A percentile compares a stretch with the other conserved stretches of the same genome.
Conservation (phyloP, 2,797 vertebrate species). For the Sciaenops ocellatus region DNA sequence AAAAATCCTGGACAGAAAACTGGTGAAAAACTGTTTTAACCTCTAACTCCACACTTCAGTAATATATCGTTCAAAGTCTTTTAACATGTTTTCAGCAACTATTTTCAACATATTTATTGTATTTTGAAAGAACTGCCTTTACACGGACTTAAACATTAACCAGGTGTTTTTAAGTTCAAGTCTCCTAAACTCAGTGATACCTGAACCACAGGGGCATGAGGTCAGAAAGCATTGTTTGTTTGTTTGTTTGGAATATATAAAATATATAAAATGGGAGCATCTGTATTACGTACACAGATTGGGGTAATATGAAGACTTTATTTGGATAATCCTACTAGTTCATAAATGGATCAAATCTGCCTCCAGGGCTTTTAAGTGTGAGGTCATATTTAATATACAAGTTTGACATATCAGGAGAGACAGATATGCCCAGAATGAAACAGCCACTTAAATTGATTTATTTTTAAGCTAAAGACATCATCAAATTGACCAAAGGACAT, state of each 20-base stretch:
- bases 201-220: not conserved
- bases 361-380: conserved; percentile 37
- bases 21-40: too few species aligned
- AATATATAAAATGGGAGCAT: not conserved
- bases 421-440: conserved; percentile 39
- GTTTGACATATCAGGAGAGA: conserved; percentile 52
- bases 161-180: not conserved
- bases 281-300: not conserved
- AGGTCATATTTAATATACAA: conserved; percentile 46
- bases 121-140: too few species aligned
- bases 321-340: conserved; percentile 23
- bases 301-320: conserved; percentile 15
- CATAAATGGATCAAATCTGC: conserved; percentile 28
- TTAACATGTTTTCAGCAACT: too few species aligned
- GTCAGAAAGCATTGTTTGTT: not conserved
- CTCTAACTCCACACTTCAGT: too few species aligned
- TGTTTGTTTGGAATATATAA: not conserved
- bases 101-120: too few species aligned
- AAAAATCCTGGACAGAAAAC: too few species aligned
- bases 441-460: conserved; percentile 38
- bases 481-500: conserved; percentile 10
- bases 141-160: not conserved
- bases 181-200: not conserved
- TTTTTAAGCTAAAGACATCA: conserved; percentile 29
- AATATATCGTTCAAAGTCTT: too few species aligned